Conservation (phyloP, 2,113 vertebrate species). For the Rhinolophus sinicus region DNA sequence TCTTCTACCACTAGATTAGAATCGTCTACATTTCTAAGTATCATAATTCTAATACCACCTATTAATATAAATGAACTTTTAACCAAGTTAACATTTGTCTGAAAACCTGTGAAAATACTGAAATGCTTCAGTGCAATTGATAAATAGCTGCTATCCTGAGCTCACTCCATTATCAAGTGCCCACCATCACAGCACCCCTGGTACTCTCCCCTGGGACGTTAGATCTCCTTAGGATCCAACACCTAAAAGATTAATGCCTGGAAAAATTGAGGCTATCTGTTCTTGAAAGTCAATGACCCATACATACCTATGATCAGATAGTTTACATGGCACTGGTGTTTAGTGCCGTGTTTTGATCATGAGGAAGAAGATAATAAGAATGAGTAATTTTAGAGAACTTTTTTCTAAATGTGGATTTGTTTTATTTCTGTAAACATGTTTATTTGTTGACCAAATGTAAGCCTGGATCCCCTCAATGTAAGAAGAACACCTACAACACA, state of each 20-base stretch:
- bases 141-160: not conserved
- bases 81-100: not conserved
- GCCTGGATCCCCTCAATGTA: not conserved
- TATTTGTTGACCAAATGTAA: not conserved
- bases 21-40: not conserved
- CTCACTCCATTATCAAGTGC: not conserved
- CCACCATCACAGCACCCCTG: no score
- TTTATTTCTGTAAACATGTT: not conserved
- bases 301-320: not conserved
- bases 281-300: not conserved
- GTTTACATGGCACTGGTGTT: not conserved
- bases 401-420: not conserved
- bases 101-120: not conserved
- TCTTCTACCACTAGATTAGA: not conserved
- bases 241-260: not conserved
- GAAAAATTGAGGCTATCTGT: not conserved
- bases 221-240: not conserved
- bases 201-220: not conserved
- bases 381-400: not conserved
- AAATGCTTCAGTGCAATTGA: not conserved
- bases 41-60: not conserved
- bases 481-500: not conserved
- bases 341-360: not conserved
- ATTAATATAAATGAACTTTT: not conserved
- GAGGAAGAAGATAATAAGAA: not conserved